A percentile compares a stretch with the other conserved stretches of the same genome.
Evolutionary conservation across 2,888 invertebrate species (phyloP).

Genomic region (Periphyllus acericola): DNA sequence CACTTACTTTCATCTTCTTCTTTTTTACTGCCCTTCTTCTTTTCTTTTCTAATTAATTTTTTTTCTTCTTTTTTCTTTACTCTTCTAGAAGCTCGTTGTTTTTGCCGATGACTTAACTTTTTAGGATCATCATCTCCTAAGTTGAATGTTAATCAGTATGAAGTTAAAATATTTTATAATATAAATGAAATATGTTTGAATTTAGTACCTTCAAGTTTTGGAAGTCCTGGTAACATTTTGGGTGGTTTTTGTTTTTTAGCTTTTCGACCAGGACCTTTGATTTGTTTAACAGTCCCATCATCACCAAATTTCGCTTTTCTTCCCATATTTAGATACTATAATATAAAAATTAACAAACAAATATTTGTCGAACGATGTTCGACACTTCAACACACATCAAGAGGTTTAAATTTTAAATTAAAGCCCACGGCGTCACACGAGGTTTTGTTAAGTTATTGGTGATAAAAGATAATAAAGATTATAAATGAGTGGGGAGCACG

Average conservation of each 20-base stretch:
- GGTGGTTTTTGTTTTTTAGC: constrained; percentile 88
- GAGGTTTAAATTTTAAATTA: neutral
- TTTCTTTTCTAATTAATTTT: constrained; percentile 67
- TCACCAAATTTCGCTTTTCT: constrained; percentile 85
- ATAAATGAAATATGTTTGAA: neutral
- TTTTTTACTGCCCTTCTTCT: constrained; percentile 63
- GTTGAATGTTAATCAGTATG: neutral
- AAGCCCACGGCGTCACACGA: neutral
- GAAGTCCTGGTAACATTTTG: constrained; percentile 72
- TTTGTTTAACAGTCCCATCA: constrained; percentile 77
- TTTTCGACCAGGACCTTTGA: constrained; percentile 80
- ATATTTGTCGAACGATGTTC: neutral
- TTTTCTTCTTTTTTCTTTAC: constrained; percentile 71
- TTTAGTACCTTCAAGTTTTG: constrained; percentile 51
- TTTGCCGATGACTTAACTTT: constrained; percentile 77
- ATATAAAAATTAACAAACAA: constrained; percentile 20
- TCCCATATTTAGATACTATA: constrained; percentile 74
- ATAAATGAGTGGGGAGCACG: neutral
- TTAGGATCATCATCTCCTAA: constrained; percentile 68
- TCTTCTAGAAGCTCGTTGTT: constrained; percentile 75
- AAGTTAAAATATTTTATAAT: neutral
- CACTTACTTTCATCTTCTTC: constrained; percentile 15
- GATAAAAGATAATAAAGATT: neutral
- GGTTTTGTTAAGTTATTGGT: neutral
- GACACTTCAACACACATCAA: too few relatives aligned